phyloP scores from a whole-genome alignment of 2,113 vertebrate species.

The Chaetops frenatus region DNA sequence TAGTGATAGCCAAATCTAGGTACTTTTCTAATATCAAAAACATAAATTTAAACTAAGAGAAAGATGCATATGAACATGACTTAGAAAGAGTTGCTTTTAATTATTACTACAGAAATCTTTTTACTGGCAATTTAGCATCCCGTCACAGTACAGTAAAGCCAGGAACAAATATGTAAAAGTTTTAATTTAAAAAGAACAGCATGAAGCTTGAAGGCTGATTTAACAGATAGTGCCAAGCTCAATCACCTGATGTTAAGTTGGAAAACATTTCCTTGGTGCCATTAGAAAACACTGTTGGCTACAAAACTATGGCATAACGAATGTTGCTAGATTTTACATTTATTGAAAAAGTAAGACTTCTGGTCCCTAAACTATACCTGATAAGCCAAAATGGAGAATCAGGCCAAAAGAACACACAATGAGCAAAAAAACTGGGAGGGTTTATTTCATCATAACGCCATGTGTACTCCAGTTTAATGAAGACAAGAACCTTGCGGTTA shows the following conservation, averaged over 20 bases:
- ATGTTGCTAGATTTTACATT: not conserved
- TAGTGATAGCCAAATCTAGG: not conserved
- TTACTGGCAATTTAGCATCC: not conserved
- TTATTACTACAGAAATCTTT: not conserved
- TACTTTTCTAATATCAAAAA: not conserved
- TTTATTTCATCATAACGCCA: not conserved
- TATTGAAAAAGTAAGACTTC: not conserved
- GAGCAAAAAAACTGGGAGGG: not conserved
- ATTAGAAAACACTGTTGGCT: not conserved
- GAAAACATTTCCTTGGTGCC: not conserved
- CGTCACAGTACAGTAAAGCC: not conserved
- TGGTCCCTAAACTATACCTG: not conserved
- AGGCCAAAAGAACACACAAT: not conserved
- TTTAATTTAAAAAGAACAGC: constrained; percentile 35
- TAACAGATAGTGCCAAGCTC: constrained; percentile 22
- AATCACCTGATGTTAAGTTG: constrained; percentile 1
- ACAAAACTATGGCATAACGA: not conserved
- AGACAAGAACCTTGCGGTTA: not conserved
- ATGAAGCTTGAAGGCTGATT: constrained; percentile 41
- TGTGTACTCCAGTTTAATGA: not conserved
- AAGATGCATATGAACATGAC: not conserved
- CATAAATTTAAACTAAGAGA: not conserved
- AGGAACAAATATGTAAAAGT: constrained; percentile 3
- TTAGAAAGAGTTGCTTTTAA: not conserved
- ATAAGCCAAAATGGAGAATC: not conserved